phyloP scores from a whole-genome alignment of 2,797 vertebrate genomes.

The Strix occidentalis region DNA sequence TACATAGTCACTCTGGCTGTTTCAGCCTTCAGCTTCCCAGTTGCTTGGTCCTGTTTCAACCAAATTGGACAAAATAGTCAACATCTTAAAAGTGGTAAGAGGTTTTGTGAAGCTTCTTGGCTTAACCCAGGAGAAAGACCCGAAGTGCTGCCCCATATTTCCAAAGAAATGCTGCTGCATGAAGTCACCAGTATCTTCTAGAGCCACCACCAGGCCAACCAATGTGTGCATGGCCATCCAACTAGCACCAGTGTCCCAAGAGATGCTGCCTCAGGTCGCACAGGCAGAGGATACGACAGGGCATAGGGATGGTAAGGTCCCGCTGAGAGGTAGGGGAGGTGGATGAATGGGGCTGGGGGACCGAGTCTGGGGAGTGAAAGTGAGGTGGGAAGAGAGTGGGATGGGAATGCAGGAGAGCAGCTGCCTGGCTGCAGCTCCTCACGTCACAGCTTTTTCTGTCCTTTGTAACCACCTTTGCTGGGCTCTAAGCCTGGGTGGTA shows the following conservation, averaged over 20 bases:
- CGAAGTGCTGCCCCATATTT: background rate
- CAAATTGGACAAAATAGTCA: background rate
- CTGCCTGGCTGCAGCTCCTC: background rate
- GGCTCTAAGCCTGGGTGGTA: background rate
- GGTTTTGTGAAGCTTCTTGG: background rate
- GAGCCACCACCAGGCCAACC: background rate
- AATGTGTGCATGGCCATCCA: background rate
- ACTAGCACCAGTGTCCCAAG: background rate
- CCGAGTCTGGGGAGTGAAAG: background rate
- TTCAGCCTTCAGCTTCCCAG: background rate
- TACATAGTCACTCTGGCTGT: accelerated
- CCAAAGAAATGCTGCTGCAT: accelerated
- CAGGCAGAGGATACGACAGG: accelerated
- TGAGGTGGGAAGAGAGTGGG: background rate
- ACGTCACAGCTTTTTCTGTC: accelerated
- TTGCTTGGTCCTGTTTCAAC: background rate
- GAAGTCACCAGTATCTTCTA: background rate
- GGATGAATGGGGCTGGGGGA: background rate
- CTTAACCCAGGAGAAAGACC: background rate
- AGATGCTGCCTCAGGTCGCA: background rate
- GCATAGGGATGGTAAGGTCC: background rate
- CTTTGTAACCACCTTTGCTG: background rate
- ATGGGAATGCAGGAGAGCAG: background rate
- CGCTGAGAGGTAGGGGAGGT: accelerated
- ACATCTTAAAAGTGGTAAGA: background rate